These are phyloP conservation scores for Lacanobia wlatinum DNA, from an alignment of 2,888 invertebrate species.

Conservation along the genomic window DNA sequence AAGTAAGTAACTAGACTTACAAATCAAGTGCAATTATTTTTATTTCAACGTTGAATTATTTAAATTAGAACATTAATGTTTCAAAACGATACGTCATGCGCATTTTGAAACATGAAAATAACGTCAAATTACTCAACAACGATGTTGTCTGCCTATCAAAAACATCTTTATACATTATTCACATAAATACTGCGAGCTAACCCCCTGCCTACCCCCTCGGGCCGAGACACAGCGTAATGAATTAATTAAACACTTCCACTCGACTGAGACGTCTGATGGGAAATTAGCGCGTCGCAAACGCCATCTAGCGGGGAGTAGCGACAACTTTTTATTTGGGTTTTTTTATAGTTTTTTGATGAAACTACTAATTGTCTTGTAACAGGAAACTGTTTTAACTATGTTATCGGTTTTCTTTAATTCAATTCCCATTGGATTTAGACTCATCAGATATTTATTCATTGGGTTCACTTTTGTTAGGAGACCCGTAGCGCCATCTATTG, in stretches of 20 bases:
- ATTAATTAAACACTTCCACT: constrained; percentile 69
- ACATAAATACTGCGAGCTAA: constrained; percentile 55
- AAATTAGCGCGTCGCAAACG: constrained; percentile 61
- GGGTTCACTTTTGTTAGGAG: background rate
- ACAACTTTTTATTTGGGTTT: constrained; percentile 52
- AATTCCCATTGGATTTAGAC: background rate
- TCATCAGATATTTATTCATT: too few species aligned
- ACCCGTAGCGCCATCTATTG: constrained; percentile 28
- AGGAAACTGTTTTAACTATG: background rate
- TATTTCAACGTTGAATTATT: background rate
- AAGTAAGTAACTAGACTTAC: too few species aligned
- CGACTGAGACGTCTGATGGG: constrained; percentile 59
- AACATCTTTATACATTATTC: constrained; percentile 60
- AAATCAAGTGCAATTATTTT: too few species aligned
- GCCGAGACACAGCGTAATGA: constrained; percentile 67
- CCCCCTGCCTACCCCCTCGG: constrained; percentile 57
- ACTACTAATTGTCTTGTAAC: background rate
- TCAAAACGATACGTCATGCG: constrained; percentile 6
- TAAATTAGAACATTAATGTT: background rate
- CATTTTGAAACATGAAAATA: constrained; percentile 28
- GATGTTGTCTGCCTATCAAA: constrained; percentile 50
- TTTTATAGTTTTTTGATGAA: constrained; percentile 1
- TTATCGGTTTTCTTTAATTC: background rate
- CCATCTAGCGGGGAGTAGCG: constrained; percentile 70
- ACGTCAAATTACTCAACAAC: constrained; percentile 31